These are phyloP conservation scores for Formica exsecta DNA, from an alignment of 1,140 invertebrate species.

Conservation along the genomic window DNA sequence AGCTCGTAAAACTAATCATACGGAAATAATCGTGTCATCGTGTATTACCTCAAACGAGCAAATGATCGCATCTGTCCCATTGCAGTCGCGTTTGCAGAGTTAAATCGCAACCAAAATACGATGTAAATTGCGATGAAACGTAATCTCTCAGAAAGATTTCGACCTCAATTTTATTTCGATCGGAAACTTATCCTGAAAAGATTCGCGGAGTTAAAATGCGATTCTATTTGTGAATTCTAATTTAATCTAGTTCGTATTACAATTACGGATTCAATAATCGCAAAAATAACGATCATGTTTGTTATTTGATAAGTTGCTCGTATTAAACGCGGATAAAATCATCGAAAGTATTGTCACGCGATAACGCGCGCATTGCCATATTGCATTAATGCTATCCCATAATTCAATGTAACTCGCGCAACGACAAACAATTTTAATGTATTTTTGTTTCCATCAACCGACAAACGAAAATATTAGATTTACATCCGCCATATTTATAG, in stretches of 20 bases:
- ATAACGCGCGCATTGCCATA: not conserved
- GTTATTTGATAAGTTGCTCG: slow-evolving; percentile 18
- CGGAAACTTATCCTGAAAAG: not conserved
- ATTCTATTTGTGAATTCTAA: not conserved
- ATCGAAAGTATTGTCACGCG: slow-evolving; percentile 6
- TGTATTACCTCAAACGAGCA: not conserved
- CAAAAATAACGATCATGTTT: slow-evolving; percentile 16
- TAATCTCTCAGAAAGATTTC: not conserved
- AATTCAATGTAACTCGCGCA: slow-evolving; percentile 45
- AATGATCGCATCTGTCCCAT: not conserved
- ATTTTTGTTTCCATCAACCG: slow-evolving; percentile 52
- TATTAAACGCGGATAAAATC: slow-evolving; percentile 37
- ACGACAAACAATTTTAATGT: slow-evolving; percentile 43
- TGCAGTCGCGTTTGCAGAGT: not conserved
- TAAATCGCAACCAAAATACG: not conserved
- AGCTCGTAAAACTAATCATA: not conserved
- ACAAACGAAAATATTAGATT: slow-evolving; percentile 55
- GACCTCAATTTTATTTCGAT: not conserved
- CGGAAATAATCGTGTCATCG: not conserved
- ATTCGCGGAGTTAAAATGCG: not conserved
- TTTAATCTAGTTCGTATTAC: not conserved
- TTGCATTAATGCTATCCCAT: slow-evolving; percentile 19
- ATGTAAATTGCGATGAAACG: not conserved
- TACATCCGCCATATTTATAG: slow-evolving; percentile 36
- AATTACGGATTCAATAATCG: slow-evolving; percentile 11